Base-by-base conservation (phyloP, 2,797 vertebrate species). In the Eremophila alpestris region DNA sequence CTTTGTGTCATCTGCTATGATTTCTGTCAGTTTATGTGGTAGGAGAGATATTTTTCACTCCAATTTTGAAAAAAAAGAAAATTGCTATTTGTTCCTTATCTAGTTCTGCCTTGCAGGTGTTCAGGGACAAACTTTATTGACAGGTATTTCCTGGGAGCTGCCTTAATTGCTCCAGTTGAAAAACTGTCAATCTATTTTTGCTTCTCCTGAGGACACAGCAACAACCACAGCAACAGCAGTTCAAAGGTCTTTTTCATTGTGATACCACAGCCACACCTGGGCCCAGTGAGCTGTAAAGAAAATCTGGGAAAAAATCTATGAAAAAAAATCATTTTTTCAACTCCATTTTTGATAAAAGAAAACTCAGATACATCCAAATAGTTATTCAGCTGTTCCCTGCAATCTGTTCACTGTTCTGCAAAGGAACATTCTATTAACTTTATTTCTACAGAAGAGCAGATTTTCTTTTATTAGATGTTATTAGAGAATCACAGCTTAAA, bases 241-340 rank as follows among this genome's bases (percentile, higher is more conserved):
- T 69, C 93, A 96, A 96, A 97, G 97, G 94, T 94, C 95, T 77
- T 38, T 60, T 93, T 95, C 74, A 92, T 69, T 80, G 78, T 60
- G 27, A 52, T 76, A 55, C 24, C 29, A 27, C 34, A 71, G 70
- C 87, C 94, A 60, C 74, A 38, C 94, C 91, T 85, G 60, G 78
- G 69, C 62, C 85, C 34, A 45, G 4, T 36, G 36, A 60, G 38
- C 71, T 64, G 17, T 63, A 86, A 71, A 87, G 43, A 3, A 59
- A 48, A 71, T 40, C 81, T 76, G 38, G 10, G 11, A 77, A 52
- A 21, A 14, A 1, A 10, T 3, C 4, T 38, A 40, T 13, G 13
- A 40, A 77, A 80, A 52, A 21, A 14, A 1, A 10, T 3, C 4
- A 0, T 21, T 29, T 68, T 70, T 83, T 41, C 10, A 62, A 17